Conservation (phyloP, 2,797 vertebrate species). For the Arctocebus calabarensis region DNA sequence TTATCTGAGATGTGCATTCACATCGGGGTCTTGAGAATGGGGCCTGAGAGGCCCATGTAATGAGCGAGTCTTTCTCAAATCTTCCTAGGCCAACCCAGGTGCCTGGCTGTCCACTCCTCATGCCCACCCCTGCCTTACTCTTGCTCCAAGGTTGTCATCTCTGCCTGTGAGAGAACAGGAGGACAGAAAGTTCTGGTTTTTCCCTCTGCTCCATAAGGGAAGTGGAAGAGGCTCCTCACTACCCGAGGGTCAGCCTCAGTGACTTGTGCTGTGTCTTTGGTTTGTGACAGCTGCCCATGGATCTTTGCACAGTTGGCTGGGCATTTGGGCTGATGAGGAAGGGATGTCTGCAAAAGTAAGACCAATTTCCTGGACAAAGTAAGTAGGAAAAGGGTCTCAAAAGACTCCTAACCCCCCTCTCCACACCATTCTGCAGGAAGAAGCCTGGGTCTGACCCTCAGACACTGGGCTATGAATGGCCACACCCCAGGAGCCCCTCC, state of each 20-base stretch:
- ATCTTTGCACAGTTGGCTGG: background rate
- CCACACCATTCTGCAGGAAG: background rate
- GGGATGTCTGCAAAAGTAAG: background rate
- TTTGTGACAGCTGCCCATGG: background rate
- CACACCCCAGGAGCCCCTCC: background rate
- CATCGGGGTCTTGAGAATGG: background rate
- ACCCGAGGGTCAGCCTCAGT: background rate
- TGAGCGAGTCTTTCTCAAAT: background rate
- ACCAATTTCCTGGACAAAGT: background rate
- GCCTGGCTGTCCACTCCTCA: background rate
- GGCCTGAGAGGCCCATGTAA: fast-evolving
- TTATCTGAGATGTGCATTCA: background rate
- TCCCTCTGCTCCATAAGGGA: background rate
- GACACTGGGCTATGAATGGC: background rate
- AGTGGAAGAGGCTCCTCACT: background rate
- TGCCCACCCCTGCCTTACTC: background rate
- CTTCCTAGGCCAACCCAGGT: background rate
- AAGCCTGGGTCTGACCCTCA: background rate
- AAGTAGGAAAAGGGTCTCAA: background rate
- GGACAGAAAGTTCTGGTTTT: background rate
- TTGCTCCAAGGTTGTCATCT: background rate
- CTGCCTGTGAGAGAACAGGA: background rate
- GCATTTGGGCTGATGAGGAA: background rate
- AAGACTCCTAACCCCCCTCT: background rate
- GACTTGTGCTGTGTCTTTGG: background rate